A percentile compares a stretch with the other conserved stretches of the same genome.
Evolutionary conservation across 2,888 invertebrate species (phyloP).

Genomic region (Drosophila neonasuta): DNA sequence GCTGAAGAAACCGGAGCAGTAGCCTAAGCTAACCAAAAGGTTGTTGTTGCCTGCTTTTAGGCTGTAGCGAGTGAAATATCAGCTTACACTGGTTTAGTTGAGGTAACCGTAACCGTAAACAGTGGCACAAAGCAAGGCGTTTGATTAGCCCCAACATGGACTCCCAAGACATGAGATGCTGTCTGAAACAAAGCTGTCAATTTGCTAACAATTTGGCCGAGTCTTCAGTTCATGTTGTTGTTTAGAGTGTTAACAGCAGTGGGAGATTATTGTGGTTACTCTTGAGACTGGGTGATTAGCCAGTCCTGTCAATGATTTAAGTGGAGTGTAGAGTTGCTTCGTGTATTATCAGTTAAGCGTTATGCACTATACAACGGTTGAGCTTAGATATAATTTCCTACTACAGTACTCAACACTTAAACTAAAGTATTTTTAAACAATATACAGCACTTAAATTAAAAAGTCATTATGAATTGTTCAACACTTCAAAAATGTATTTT

Average conservation of each 20-base stretch:
- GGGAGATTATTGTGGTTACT: conserved; percentile 23
- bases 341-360: too few species aligned
- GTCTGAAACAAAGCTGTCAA: conserved; percentile 48
- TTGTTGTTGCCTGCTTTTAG: conserved; percentile 33
- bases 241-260: neutral
- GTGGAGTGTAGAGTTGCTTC: neutral
- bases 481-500: too few species aligned
- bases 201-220: conserved; percentile 24
- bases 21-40: conserved; percentile 19
- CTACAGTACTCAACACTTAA: too few species aligned
- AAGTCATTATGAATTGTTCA: too few species aligned
- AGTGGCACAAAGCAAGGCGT: conserved; percentile 67
- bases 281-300: conserved; percentile 4
- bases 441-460: too few species aligned
- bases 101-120: conserved; percentile 54
- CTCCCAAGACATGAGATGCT: conserved; percentile 20
- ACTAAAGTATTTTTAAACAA: too few species aligned
- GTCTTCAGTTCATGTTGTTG: neutral
- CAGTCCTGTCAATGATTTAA: neutral
- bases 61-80: conserved; percentile 46
- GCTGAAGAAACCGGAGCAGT: neutral
- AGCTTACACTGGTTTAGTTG: conserved; percentile 61
- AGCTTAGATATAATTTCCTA: too few species aligned
- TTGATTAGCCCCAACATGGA: conserved; percentile 60
- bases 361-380: too few species aligned